These are phyloP conservation scores for Notechis scutatus DNA, from an alignment of 2,113 vertebrate species.

Conservation along the genomic window DNA sequence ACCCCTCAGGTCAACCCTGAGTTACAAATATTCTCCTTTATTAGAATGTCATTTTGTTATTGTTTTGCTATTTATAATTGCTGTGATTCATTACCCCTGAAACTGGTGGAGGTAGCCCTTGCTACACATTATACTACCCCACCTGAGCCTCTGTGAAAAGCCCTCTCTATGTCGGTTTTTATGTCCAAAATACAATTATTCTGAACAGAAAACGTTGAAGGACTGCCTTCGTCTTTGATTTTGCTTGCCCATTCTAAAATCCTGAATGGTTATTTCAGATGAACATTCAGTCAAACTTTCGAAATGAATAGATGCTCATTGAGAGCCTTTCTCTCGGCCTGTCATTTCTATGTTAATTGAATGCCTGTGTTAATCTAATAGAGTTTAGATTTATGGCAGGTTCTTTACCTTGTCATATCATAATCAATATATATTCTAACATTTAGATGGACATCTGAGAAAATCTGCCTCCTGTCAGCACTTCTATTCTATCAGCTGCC, in stretches of 20 bases:
- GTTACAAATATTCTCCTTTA: too few relatives aligned
- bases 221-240: background rate
- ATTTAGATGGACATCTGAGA: slow-evolving; percentile 72
- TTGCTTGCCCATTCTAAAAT: background rate
- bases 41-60: background rate
- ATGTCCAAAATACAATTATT: background rate
- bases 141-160: background rate
- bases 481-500: slow-evolving; percentile 74
- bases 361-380: slow-evolving; percentile 76
- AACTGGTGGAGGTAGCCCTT: background rate
- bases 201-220: background rate
- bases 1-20: too few relatives aligned
- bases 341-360: slow-evolving; percentile 78
- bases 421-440: slow-evolving; percentile 75
- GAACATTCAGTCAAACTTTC: slow-evolving; percentile 53
- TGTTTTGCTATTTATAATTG: background rate
- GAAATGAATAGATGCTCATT: slow-evolving; percentile 32
- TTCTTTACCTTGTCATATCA: slow-evolving; percentile 70
- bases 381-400: slow-evolving; percentile 76
- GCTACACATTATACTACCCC: background rate
- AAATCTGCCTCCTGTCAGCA: slow-evolving; percentile 65
- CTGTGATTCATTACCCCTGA: background rate
- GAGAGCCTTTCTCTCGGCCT: slow-evolving; percentile 65
- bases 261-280: slow-evolving; percentile 32
- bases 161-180: background rate